A percentile compares a stretch with the other conserved stretches of the same genome.
Evolutionary conservation across 2,888 invertebrate genomes (phyloP).

Genomic region (Sceliomorpha sp.): DNA sequence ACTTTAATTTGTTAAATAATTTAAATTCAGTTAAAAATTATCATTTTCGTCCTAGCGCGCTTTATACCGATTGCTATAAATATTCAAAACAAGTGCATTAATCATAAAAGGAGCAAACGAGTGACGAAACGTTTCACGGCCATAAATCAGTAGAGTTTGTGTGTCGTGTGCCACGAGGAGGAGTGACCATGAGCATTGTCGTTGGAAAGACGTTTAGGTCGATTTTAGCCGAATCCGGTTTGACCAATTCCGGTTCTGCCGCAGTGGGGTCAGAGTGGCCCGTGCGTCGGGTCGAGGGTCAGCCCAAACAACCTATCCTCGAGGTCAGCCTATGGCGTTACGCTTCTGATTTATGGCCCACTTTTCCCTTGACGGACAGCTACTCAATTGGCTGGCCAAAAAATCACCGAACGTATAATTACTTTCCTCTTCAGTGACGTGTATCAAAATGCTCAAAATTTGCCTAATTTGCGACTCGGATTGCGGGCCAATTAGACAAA

Average conservation of each 20-base stretch:
- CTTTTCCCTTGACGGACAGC: slow-evolving; percentile 53
- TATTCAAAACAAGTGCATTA: no score
- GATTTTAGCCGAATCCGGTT: slow-evolving; percentile 67
- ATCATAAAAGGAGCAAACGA: no score
- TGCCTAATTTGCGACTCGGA: no score
- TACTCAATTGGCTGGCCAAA: slow-evolving; percentile 52
- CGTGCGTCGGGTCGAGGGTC: slow-evolving; percentile 74
- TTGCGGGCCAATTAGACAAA: no score
- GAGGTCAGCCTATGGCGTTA: slow-evolving; percentile 74
- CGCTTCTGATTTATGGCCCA: slow-evolving; percentile 76
- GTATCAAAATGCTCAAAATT: neutral
- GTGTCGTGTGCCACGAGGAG: slow-evolving; percentile 73
- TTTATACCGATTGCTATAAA: no score
- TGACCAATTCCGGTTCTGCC: slow-evolving; percentile 70
- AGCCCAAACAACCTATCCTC: slow-evolving; percentile 78
- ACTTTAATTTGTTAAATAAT: no score
- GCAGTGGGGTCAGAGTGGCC: slow-evolving; percentile 64
- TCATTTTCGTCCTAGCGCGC: no score
- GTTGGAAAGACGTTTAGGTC: slow-evolving; percentile 69
- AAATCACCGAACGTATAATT: slow-evolving; percentile 45
- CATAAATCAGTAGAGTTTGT: slow-evolving; percentile 71
- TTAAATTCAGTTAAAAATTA: no score
- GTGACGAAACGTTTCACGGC: slow-evolving; percentile 25
- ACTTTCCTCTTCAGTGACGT: slow-evolving; percentile 8
- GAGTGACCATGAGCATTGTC: slow-evolving; percentile 76